Percentiles rank a stretch among this genome's conserved stretches.
phyloP scores from a whole-genome alignment of 2,888 invertebrate species.

The Andrena haemorrhoa region DNA sequence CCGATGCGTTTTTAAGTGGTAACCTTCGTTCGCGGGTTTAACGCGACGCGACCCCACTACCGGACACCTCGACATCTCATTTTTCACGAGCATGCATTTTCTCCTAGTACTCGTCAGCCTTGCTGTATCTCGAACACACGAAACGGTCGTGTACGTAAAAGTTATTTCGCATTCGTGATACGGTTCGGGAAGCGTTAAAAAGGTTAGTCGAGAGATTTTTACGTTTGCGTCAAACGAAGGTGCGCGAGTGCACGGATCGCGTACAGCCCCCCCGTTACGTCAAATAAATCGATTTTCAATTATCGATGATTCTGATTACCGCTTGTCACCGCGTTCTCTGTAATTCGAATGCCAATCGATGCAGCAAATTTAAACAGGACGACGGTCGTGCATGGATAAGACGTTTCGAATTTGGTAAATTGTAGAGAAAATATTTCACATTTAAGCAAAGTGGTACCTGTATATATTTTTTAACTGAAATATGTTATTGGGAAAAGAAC shows the following conservation, averaged over 20 bases:
- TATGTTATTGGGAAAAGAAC: no score
- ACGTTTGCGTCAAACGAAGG: neutral
- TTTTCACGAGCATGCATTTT: slow-evolving; percentile 70
- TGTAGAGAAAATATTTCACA: neutral
- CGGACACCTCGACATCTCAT: slow-evolving; percentile 62
- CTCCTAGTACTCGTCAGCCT: slow-evolving; percentile 17
- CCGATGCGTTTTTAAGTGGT: slow-evolving; percentile 4
- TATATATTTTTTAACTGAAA: no score
- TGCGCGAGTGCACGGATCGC: neutral
- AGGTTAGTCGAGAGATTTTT: neutral
- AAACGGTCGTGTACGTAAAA: neutral
- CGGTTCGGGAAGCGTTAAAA: neutral
- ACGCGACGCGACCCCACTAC: slow-evolving; percentile 39
- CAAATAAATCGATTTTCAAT: slow-evolving; percentile 25
- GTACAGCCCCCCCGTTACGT: neutral
- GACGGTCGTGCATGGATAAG: slow-evolving; percentile 9
- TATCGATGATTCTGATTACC: slow-evolving; percentile 29
- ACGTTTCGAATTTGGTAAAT: slow-evolving; percentile 1
- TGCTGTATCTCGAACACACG: slow-evolving; percentile 17
- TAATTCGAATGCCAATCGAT: slow-evolving; percentile 17
- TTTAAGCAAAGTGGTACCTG: neutral
- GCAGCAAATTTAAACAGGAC: slow-evolving; percentile 36
- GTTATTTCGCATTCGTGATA: slow-evolving; percentile 1
- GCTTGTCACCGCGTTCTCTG: neutral
- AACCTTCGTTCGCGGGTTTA: slow-evolving; percentile 46